phyloP scores from a whole-genome alignment of 2,113 vertebrate genomes.

The Actinemys pallida region DNA sequence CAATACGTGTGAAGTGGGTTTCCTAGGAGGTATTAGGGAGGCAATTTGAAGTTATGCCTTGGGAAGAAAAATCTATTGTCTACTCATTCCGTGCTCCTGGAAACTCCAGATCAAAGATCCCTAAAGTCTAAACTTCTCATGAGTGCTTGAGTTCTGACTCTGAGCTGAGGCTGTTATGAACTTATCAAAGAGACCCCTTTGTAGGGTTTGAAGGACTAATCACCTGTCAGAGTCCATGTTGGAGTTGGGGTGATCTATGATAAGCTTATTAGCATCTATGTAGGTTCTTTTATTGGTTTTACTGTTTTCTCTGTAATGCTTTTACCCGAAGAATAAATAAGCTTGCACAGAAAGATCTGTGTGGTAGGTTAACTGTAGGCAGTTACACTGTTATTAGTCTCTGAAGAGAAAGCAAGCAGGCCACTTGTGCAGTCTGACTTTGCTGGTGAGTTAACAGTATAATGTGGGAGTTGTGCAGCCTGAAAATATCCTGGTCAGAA shows the following conservation, averaged over 20 bases:
- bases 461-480: not conserved
- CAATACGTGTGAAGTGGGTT: not conserved
- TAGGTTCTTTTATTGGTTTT: not conserved
- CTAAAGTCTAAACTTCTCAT: not conserved
- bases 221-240: not conserved
- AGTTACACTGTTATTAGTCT: not conserved
- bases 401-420: not conserved
- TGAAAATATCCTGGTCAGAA: not conserved
- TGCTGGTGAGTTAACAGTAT: not conserved
- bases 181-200: not conserved
- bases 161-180: not conserved
- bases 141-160: not conserved
- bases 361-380: not conserved
- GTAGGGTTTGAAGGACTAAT: not conserved
- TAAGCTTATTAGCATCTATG: not conserved
- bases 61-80: not conserved
- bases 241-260: not conserved
- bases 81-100: not conserved
- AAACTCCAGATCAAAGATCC: not conserved
- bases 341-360: not conserved
- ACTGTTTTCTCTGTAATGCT: not conserved
- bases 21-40: not conserved
- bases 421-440: not conserved
- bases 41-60: not conserved
- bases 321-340: not conserved